Evolutionary conservation across 1,140 invertebrate species (phyloP).

Genomic region (Fopius arisanus): DNA sequence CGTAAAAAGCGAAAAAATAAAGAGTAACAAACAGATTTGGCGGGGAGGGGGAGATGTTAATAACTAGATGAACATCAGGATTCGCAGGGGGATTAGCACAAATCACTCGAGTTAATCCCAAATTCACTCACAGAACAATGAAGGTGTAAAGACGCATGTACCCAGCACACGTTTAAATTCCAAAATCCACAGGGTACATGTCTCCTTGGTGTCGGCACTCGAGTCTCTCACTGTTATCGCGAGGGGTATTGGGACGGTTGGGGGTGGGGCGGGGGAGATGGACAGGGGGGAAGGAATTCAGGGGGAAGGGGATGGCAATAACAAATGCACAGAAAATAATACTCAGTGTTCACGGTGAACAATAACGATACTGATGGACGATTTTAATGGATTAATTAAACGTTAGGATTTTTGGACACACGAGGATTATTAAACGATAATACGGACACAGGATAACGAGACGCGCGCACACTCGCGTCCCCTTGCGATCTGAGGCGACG

Average conservation of each 20-base stretch:
- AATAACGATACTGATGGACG: not conserved
- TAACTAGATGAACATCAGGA: not conserved
- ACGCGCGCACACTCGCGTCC: conserved; percentile 51
- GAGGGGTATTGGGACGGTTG: no score
- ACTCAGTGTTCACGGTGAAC: no score
- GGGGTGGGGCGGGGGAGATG: not conserved
- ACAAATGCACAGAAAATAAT: no score
- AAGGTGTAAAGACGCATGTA: not conserved
- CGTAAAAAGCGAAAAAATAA: not conserved
- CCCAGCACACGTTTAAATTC: not conserved
- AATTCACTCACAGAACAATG: not conserved
- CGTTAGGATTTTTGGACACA: not conserved
- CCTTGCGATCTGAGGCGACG: conserved; percentile 47
- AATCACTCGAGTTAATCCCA: not conserved
- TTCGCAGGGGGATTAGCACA: not conserved
- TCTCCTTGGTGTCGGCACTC: not conserved
- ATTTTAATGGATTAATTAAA: not conserved
- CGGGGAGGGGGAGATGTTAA: not conserved
- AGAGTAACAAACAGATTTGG: no score
- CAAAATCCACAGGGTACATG: not conserved
- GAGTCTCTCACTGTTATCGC: not conserved
- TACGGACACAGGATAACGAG: not conserved
- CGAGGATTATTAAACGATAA: not conserved
- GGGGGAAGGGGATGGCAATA: no score
- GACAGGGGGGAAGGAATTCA: no score